These are phyloP conservation scores for Atlantisia rogersi DNA, from an alignment of 2,113 vertebrate species.

Conservation along the genomic window DNA sequence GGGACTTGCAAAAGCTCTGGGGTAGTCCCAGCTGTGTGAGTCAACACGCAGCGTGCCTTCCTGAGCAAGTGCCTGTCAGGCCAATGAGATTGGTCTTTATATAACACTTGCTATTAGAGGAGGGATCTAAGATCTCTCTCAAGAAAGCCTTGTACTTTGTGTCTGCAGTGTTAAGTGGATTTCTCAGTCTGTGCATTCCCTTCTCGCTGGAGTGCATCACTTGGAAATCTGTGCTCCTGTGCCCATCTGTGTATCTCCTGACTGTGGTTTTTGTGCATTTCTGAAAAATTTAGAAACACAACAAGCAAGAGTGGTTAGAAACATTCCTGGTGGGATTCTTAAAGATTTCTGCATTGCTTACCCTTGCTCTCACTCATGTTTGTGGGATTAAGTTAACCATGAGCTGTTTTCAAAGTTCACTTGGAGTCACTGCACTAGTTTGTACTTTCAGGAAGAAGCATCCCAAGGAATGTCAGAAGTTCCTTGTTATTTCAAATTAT, in stretches of 20 bases:
- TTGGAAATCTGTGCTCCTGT: neutral
- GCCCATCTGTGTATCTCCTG: neutral
- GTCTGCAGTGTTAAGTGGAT: neutral
- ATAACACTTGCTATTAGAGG: neutral
- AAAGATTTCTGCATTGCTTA: neutral
- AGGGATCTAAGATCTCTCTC: neutral
- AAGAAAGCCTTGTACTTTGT: neutral
- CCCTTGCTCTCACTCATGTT: neutral
- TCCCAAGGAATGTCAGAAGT: neutral
- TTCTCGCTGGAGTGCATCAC: neutral
- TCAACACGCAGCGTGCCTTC: rapidly evolving
- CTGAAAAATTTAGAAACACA: neutral
- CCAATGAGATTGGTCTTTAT: neutral
- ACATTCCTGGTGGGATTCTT: neutral
- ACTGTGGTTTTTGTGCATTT: neutral
- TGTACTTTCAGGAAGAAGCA: neutral
- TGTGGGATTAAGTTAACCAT: neutral
- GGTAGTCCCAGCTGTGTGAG: neutral
- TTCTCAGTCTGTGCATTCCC: neutral
- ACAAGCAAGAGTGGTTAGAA: neutral
- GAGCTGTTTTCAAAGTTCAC: neutral
- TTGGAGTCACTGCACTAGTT: neutral
- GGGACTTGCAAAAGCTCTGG: neutral
- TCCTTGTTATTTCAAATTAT: neutral
- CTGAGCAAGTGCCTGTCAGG: neutral